Evolutionary conservation across 1,140 invertebrate species (phyloP).

Genomic region (Diorhabda sublineata): DNA sequence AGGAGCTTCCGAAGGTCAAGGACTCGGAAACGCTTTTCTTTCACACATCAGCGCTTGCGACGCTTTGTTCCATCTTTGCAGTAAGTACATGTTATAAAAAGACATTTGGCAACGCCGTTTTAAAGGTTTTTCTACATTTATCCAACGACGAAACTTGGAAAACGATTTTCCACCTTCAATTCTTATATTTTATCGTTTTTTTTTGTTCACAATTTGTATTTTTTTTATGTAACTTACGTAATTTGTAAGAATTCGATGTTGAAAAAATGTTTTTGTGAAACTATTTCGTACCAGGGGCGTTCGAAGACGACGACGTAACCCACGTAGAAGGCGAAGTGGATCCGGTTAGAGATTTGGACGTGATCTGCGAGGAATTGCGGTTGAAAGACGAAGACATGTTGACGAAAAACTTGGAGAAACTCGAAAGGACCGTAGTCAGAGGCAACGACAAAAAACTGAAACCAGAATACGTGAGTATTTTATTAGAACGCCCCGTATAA

Average conservation of each 20-base stretch:
- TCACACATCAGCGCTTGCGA: conserved; percentile 99
- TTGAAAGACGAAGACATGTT: conserved; percentile 92
- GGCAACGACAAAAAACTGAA: conserved; percentile 95
- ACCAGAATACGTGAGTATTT: conserved; percentile 81
- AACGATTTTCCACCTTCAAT: background rate
- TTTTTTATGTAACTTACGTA: too few relatives aligned
- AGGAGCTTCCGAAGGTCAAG: conserved; percentile 96
- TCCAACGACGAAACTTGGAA: too few relatives aligned
- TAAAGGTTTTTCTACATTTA: too few relatives aligned
- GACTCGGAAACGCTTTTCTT: conserved; percentile 96
- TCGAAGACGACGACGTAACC: conserved; percentile 97
- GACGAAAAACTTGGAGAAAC: conserved; percentile 73
- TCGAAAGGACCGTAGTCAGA: conserved; percentile 82
- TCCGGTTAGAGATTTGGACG: conserved; percentile 93
- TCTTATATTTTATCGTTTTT: conserved; percentile 3
- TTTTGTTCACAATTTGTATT: background rate
- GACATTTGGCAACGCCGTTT: too few relatives aligned
- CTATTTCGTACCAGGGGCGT: conserved; percentile 67
- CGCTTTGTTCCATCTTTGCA: conserved; percentile 95
- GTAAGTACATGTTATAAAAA: conserved; percentile 60
- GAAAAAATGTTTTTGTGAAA: background rate
- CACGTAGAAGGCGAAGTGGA: conserved; percentile 98
- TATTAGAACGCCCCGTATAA: too few relatives aligned
- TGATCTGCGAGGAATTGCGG: conserved; percentile 92
- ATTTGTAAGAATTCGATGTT: too few relatives aligned